Evolutionary conservation across 2,113 vertebrate genomes (phyloP).

Genomic region (Lagenorhynchus albirostris): DNA sequence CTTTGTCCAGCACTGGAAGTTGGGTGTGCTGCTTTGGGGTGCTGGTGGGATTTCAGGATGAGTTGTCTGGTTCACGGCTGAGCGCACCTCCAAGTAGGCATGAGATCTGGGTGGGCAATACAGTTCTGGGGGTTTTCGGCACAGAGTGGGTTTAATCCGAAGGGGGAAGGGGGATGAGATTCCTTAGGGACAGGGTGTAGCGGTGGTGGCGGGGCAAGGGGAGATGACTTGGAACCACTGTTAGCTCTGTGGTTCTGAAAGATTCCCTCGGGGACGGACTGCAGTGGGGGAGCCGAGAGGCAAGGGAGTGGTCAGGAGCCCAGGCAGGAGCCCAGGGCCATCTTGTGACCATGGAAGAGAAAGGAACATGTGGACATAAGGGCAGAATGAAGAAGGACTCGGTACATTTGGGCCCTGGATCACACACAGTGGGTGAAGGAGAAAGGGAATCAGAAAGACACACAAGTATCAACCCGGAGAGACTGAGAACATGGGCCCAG

Average conservation of each 20-base stretch:
- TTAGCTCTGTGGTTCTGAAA: not conserved
- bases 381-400: not conserved
- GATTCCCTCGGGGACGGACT: not conserved
- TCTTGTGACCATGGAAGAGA: not conserved
- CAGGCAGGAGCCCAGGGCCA: not conserved
- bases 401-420: not conserved
- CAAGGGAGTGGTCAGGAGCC: not conserved
- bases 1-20: not conserved
- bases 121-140: not conserved
- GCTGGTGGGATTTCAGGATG: not conserved
- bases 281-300: accelerated
- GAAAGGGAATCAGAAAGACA: not conserved
- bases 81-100: not conserved
- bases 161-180: not conserved
- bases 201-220: not conserved
- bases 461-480: too few relatives aligned
- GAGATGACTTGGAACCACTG: not conserved
- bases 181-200: not conserved
- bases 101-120: not conserved
- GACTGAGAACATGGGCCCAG: too few relatives aligned
- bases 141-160: not conserved
- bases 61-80: accelerated
- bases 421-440: not conserved
- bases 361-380: not conserved
- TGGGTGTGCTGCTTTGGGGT: not conserved